phyloP scores from a whole-genome alignment of 2,888 invertebrate genomes.

The Amiota communis region DNA sequence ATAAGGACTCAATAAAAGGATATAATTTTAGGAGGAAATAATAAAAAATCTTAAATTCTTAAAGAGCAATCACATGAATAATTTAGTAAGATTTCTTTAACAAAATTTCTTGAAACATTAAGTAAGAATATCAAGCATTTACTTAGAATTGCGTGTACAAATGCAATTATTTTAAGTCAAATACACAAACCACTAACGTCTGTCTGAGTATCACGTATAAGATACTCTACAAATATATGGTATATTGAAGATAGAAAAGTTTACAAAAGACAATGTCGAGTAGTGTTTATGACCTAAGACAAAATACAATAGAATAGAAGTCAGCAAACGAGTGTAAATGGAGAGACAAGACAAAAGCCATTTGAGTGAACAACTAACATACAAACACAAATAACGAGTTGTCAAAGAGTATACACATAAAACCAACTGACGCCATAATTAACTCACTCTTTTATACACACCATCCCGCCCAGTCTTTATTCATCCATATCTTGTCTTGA shows the following conservation, averaged over 20 bases:
- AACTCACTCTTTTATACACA: constrained; percentile 38
- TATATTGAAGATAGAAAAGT: not conserved
- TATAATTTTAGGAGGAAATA: no score
- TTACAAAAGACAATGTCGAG: no score
- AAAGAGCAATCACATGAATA: not conserved
- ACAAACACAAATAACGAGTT: constrained; percentile 21
- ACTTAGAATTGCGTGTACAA: constrained; percentile 24
- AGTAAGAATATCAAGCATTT: not conserved
- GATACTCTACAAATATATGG: not conserved
- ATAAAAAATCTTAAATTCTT: no score
- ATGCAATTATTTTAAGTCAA: constrained; percentile 17
- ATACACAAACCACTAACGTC: not conserved
- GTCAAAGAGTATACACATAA: constrained; percentile 15
- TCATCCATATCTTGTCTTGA: no score
- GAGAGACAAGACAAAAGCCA: not conserved
- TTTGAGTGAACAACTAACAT: constrained; percentile 21
- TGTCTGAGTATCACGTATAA: constrained; percentile 1
- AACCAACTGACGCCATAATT: constrained; percentile 53
- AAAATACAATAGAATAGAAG: not conserved
- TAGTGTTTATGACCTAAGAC: not conserved
- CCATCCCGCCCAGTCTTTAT: no score
- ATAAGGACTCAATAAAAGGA: no score
- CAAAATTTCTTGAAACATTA: not conserved
- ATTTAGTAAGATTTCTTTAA: not conserved
- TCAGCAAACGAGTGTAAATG: constrained; percentile 1